Conservation (phyloP, 2,888 invertebrate genomes). For the Anthoptus insignis region DNA sequence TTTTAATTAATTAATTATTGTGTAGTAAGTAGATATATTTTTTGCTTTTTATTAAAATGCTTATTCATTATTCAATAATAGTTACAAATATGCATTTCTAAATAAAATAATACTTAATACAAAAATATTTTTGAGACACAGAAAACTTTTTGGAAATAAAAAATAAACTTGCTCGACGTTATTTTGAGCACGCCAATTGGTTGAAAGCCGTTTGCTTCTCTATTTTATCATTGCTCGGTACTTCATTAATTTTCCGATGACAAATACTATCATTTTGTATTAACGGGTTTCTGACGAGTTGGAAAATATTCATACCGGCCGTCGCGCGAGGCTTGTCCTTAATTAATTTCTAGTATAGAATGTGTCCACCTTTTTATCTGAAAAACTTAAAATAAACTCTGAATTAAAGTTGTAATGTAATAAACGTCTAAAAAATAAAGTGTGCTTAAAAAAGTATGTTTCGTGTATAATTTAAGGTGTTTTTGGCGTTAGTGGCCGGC, state of each 20-base stretch:
- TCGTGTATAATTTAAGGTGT: not conserved
- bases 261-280: slow-evolving; percentile 57
- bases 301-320: slow-evolving; percentile 60
- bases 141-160: no score
- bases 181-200: not conserved
- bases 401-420: no score
- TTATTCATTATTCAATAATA: no score
- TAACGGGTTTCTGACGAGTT: slow-evolving; percentile 61
- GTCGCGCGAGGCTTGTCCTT: slow-evolving; percentile 54
- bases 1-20: slow-evolving; percentile 19
- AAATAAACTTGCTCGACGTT: no score
- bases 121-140: no score
- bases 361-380: slow-evolving; percentile 32
- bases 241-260: slow-evolving; percentile 57
- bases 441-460: not conserved
- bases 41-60: slow-evolving; percentile 29
- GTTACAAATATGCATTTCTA: no score
- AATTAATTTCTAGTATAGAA: slow-evolving; percentile 68
- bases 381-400: slow-evolving; percentile 15
- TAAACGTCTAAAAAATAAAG: no score
- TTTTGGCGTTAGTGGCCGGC: no score
- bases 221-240: slow-evolving; percentile 45
- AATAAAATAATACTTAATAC: no score
- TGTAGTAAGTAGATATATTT: slow-evolving; percentile 33
- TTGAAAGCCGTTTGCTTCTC: slow-evolving; percentile 14